phyloP scores from a whole-genome alignment of 2,113 vertebrate species.

The Setophaga coronata region DNA sequence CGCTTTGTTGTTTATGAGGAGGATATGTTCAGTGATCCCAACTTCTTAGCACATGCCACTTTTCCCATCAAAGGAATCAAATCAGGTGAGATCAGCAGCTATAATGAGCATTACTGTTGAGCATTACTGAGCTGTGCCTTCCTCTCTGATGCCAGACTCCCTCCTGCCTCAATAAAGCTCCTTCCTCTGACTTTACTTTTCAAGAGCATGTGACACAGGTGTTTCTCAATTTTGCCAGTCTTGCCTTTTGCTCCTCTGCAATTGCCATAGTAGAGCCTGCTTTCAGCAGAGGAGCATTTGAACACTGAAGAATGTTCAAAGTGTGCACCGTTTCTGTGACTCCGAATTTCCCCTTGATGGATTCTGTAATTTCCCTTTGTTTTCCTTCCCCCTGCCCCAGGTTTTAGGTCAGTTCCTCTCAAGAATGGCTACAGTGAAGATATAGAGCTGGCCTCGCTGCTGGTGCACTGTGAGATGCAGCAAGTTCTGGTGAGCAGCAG shows the following conservation, averaged over 20 bases:
- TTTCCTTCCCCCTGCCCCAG: constrained; percentile 56
- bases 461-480: constrained; percentile 86
- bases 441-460: constrained; percentile 89
- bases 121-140: not conserved
- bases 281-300: not conserved
- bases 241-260: not conserved
- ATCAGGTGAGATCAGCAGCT: constrained; percentile 78
- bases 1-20: constrained; percentile 97
- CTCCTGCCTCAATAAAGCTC: not conserved
- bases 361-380: not conserved
- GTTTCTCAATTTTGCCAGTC: not conserved
- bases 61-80: constrained; percentile 92
- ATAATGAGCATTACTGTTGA: not conserved
- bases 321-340: not conserved
- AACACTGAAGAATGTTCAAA: not conserved
- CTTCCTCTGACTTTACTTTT: not conserved
- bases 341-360: not conserved
- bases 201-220: not conserved
- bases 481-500: constrained; percentile 83
- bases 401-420: constrained; percentile 90
- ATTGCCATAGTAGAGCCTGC: not conserved
- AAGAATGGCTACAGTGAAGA: constrained; percentile 92
- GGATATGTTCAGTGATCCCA: constrained; percentile 98
- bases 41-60: constrained; percentile 94
- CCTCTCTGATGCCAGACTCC: not conserved